Evolutionary conservation across 2,797 vertebrate species (phyloP).

Genomic region (Gallinago solitaria): DNA sequence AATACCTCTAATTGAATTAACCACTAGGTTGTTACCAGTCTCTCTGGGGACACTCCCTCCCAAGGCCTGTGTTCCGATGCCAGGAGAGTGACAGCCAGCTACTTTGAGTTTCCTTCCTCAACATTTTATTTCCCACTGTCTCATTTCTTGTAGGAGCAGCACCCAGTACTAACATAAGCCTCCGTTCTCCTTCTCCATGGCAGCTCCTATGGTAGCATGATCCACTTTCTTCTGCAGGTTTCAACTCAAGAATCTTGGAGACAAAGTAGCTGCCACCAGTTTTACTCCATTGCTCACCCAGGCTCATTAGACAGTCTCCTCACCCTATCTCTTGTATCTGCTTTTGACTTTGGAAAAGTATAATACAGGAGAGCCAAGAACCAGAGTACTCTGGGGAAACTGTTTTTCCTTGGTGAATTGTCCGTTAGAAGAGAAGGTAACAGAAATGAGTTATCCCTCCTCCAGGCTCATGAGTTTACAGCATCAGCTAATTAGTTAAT

Average conservation of each 20-base stretch:
- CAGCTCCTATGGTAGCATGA: not conserved
- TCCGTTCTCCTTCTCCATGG: accelerated
- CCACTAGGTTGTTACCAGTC: not conserved
- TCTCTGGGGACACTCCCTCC: not conserved
- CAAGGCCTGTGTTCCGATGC: not conserved
- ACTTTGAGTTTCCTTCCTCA: not conserved
- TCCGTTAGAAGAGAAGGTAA: not conserved
- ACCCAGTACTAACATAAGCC: not conserved
- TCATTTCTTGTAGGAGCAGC: not conserved
- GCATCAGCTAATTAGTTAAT: not conserved
- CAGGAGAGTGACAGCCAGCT: not conserved
- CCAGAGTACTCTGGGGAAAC: not conserved
- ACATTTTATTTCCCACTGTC: not conserved
- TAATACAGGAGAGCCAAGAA: not conserved
- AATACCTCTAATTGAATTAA: not conserved
- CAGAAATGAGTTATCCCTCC: not conserved
- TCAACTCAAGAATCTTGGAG: not conserved
- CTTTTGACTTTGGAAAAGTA: not conserved
- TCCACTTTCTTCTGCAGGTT: not conserved
- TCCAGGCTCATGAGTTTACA: not conserved
- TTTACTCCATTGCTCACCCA: not conserved
- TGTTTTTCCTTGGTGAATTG: not conserved
- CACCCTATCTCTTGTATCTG: not conserved
- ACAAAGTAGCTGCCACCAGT: not conserved
- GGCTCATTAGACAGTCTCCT: not conserved